phyloP scores from a whole-genome alignment of 64 coral and sea anemone species.

The Actinia tenebrosa region DNA sequence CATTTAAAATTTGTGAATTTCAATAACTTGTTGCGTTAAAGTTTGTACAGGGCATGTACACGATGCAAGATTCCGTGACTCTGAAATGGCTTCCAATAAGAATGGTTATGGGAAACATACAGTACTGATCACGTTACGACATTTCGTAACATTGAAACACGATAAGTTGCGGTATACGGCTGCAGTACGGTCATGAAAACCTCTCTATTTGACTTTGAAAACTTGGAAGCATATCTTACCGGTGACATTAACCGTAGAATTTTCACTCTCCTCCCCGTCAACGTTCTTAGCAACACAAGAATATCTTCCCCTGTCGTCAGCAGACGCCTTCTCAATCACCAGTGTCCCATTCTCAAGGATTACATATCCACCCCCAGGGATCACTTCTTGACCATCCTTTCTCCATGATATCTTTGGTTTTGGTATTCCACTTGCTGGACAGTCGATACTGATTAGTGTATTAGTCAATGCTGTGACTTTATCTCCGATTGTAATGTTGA shows the following conservation, averaged over 20 bases:
- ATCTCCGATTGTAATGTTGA: constrained; percentile 16
- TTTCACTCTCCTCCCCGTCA: constrained; percentile 12
- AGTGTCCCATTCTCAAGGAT: constrained; percentile 35
- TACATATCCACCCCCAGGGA: constrained; percentile 7
- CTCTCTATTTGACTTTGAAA: no score
- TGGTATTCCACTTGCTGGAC: constrained; percentile 32
- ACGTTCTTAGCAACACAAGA: constrained; percentile 44
- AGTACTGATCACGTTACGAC: no score
- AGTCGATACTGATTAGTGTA: constrained; percentile 24
- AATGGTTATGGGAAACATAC: no score
- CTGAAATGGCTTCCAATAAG: no score
- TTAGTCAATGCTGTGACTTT: constrained; percentile 32
- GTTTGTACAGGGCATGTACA: not conserved
- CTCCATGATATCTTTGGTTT: constrained; percentile 38
- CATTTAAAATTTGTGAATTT: not conserved
- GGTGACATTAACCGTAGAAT: constrained; percentile 23
- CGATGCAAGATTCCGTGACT: no score
- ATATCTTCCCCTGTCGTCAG: constrained; percentile 28
- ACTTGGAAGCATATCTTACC: constrained; percentile 3
- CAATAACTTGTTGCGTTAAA: not conserved
- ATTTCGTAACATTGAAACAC: no score
- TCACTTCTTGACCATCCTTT: constrained; percentile 36
- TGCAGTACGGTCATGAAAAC: no score
- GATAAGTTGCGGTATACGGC: no score
- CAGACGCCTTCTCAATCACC: constrained; percentile 7